Evolutionary conservation across 2,113 vertebrate genomes (phyloP).

Genomic region (Falco punctatus): DNA sequence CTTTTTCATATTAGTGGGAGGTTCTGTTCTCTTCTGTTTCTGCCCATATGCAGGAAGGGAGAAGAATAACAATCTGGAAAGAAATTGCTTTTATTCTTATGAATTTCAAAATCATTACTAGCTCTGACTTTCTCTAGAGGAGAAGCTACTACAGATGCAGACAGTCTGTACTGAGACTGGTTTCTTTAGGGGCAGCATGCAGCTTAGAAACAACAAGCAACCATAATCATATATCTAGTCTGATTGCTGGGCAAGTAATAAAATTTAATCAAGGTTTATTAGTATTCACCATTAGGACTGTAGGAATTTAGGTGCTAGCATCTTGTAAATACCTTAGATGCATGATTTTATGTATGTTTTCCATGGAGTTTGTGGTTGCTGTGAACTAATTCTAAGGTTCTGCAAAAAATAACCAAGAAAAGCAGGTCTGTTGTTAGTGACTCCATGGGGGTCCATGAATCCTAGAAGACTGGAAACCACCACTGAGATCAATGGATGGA

Average conservation of each 20-base stretch:
- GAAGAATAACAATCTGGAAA: constrained; percentile 47
- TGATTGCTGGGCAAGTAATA: neutral
- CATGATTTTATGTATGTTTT: neutral
- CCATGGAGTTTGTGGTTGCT: neutral
- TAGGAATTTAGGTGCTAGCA: neutral
- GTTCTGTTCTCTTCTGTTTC: constrained; percentile 36
- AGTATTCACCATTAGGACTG: neutral
- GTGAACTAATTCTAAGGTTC: neutral
- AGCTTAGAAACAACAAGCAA: neutral
- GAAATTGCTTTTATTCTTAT: constrained; percentile 1
- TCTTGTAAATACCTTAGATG: neutral
- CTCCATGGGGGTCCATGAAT: neutral
- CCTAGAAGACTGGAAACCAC: constrained; percentile 2
- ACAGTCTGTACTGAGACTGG: neutral
- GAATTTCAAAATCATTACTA: constrained; percentile 5
- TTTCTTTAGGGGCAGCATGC: neutral
- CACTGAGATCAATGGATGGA: neutral
- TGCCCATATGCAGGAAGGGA: neutral
- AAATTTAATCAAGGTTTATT: neutral
- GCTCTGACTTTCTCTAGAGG: neutral
- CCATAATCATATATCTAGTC: neutral
- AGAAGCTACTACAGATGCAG: neutral
- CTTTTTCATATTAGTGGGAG: constrained; percentile 32
- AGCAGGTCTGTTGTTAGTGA: neutral
- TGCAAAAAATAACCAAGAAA: constrained; percentile 5